Percentiles rank a stretch among this genome's conserved stretches.
Evolutionary conservation across 2,797 vertebrate species (phyloP).

Genomic region (Gila robusta): DNA sequence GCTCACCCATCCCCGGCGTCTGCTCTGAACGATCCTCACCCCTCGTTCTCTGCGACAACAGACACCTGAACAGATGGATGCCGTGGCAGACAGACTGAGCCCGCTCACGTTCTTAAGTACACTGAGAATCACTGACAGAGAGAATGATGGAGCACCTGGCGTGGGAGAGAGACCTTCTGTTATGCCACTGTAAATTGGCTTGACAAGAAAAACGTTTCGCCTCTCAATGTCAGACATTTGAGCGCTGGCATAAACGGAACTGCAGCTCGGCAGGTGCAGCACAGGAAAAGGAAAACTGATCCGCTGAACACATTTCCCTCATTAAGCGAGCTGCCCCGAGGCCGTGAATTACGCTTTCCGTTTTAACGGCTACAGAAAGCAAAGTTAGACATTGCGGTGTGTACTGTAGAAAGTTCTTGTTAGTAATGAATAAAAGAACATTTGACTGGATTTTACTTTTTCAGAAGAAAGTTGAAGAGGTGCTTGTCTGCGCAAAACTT

Average conservation of each 20-base stretch:
- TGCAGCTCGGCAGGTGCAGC: slow-evolving; percentile 2
- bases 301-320: slow-evolving; percentile 36
- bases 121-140: slow-evolving; percentile 55
- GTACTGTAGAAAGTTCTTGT: not conserved
- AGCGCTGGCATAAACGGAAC: slow-evolving; percentile 37
- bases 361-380: slow-evolving; percentile 19
- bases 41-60: slow-evolving; percentile 24
- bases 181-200: slow-evolving; percentile 49
- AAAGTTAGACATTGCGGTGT: not conserved
- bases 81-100: slow-evolving; percentile 15
- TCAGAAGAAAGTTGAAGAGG: not conserved
- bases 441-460: not conserved
- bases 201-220: slow-evolving; percentile 55
- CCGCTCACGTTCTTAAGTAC: slow-evolving; percentile 33
- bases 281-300: slow-evolving; percentile 27
- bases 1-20: not conserved
- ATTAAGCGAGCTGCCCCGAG: slow-evolving; percentile 19
- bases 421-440: not conserved
- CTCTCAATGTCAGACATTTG: slow-evolving; percentile 51
- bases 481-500: not conserved
- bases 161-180: slow-evolving; percentile 51
- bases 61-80: slow-evolving; percentile 54
- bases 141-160: slow-evolving; percentile 57
- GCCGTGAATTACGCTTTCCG: slow-evolving; percentile 5
- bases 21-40: not conserved